These are phyloP conservation scores for Misgurnus mizolepis DNA, from an alignment of 2,113 vertebrate genomes.

Conservation along the genomic window DNA sequence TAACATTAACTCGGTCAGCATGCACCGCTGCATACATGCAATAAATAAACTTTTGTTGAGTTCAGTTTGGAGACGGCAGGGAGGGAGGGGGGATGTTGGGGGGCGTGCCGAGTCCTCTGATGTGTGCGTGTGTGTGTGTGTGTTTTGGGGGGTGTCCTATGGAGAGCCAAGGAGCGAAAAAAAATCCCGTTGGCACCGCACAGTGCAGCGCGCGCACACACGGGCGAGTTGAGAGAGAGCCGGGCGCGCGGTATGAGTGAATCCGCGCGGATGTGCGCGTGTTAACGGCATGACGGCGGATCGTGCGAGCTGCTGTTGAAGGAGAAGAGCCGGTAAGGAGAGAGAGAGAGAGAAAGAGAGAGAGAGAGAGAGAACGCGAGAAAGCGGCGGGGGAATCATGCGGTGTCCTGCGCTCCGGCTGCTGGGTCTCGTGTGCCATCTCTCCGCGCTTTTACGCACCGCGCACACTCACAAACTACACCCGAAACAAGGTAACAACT, in stretches of 20 bases:
- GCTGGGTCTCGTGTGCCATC: slow-evolving; percentile 81
- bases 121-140: slow-evolving; percentile 46
- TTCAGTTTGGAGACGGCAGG: slow-evolving; percentile 1
- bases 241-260: slow-evolving; percentile 49
- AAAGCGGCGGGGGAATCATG: slow-evolving; percentile 70
- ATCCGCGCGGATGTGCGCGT: slow-evolving; percentile 30
- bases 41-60: not conserved
- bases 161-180: slow-evolving; percentile 69
- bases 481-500: slow-evolving; percentile 84
- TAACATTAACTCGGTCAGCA: not conserved
- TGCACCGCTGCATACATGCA: not conserved
- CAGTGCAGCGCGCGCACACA: slow-evolving; percentile 63
- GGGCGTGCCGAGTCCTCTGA: slow-evolving; percentile 10
- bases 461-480: slow-evolving; percentile 79
- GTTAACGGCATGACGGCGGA: slow-evolving; percentile 57
- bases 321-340: slow-evolving; percentile 57
- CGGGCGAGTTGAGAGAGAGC: slow-evolving; percentile 44
- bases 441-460: slow-evolving; percentile 76
- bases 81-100: slow-evolving; percentile 2
- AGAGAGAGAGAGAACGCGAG: slow-evolving; percentile 51
- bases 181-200: slow-evolving; percentile 73
- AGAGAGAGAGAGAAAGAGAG: slow-evolving; percentile 56
- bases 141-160: slow-evolving; percentile 68
- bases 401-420: slow-evolving; percentile 79
- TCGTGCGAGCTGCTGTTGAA: slow-evolving; percentile 73